Conservation (phyloP, 2,797 vertebrate genomes). For the Cheracebus regulus region DNA sequence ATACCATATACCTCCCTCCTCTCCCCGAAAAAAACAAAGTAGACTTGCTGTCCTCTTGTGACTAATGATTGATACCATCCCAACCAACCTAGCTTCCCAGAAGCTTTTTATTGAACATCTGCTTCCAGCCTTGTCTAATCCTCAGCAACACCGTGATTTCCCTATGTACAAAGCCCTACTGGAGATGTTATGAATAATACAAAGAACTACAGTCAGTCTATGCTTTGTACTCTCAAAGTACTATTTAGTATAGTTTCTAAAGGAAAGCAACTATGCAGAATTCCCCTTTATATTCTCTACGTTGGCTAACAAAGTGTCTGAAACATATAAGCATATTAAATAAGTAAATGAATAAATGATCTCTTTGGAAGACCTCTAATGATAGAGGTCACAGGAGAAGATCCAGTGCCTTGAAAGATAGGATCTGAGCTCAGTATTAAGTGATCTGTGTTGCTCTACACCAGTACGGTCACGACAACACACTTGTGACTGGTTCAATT, state of each 20-base stretch:
- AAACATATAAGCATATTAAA: background rate
- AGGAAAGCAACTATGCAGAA: background rate
- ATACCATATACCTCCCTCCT: background rate
- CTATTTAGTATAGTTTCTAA: background rate
- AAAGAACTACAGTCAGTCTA: background rate
- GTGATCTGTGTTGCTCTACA: background rate
- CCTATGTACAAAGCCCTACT: background rate
- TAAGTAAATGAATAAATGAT: background rate
- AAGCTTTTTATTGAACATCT: background rate
- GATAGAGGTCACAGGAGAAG: background rate
- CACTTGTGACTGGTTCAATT: background rate
- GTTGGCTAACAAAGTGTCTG: background rate
- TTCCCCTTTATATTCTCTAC: slow-evolving; percentile 9
- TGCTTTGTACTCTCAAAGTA: background rate
- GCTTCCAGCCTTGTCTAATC: background rate
- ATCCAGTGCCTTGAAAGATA: background rate
- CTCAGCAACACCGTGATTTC: slow-evolving; percentile 24
- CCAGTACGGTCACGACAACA: background rate
- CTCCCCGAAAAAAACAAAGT: background rate
- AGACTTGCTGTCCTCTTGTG: background rate
- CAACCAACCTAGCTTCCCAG: background rate
- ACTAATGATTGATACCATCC: background rate
- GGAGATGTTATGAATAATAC: background rate
- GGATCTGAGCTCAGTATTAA: background rate
- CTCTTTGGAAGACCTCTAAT: background rate